phyloP scores from a whole-genome alignment of 2,888 invertebrate genomes.

The Netelia inedita region DNA sequence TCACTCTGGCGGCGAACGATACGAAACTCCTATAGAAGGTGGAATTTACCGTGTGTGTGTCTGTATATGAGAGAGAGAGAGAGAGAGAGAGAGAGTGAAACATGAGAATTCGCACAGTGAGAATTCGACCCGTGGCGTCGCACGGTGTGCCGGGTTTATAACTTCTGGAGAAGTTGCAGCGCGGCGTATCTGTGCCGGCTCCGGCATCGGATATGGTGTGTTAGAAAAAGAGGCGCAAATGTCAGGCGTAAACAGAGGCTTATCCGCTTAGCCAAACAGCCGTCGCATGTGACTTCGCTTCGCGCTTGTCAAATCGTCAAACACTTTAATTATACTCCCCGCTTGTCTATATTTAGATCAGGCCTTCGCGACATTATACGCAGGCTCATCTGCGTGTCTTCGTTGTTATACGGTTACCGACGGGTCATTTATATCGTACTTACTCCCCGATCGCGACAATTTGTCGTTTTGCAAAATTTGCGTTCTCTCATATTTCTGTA shows the following conservation, averaged over 20 bases:
- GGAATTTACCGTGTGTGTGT: too few relatives aligned
- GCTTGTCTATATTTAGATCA: constrained; percentile 76
- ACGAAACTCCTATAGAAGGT: background rate
- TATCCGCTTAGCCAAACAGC: constrained; percentile 75
- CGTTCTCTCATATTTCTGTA: background rate
- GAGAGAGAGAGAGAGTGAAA: background rate
- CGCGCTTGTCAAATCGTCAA: constrained; percentile 79
- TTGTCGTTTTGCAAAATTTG: background rate
- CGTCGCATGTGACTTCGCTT: constrained; percentile 78
- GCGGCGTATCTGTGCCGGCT: background rate
- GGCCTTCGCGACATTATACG: constrained; percentile 68
- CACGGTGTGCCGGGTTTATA: background rate
- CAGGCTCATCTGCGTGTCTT: constrained; percentile 1
- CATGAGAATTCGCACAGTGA: background rate
- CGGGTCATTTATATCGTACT: background rate
- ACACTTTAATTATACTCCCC: constrained; percentile 79
- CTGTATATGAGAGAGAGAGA: too few relatives aligned
- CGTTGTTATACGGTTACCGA: constrained; percentile 4
- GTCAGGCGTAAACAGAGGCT: constrained; percentile 76
- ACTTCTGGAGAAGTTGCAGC: constrained; percentile 3
- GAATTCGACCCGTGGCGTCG: too few relatives aligned
- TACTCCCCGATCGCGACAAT: background rate
- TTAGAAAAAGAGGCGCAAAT: constrained; percentile 69
- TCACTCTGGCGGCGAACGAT: background rate
- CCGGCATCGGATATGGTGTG: constrained; percentile 29